Base-by-base conservation (phyloP, 2,113 vertebrate genomes). In the Aplodontia rufa region DNA sequence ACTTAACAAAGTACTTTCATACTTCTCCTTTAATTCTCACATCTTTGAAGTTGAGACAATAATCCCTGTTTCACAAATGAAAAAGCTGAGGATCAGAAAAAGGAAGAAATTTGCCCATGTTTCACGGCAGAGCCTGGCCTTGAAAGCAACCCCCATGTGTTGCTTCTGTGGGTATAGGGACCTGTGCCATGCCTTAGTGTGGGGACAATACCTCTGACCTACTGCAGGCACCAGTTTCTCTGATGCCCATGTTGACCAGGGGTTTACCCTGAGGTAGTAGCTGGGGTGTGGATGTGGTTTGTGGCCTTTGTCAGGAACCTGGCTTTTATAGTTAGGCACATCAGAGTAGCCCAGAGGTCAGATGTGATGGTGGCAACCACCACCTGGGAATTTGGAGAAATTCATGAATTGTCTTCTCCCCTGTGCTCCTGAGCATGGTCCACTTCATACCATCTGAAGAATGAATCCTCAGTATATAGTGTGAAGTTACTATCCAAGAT, bases 121-220 rank as follows among this genome's bases (percentile, higher is more conserved):
- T 26, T 11, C 3, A 19, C 2, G 32, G 30, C 42, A 53, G 35
- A 47, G 28, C 19, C 76, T 3, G 37, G 55, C 26, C 28, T 32
- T 24, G 80, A 45, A 9, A 51, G 42, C 8, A 20, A n/a, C 7
- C 12, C 35, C 24, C 4, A 6, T 0, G 1, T 28, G 62, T 0
- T 26, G 4, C 32, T 71, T 22, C 64, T 14, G 72, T 26, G 16
- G 37, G 17, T 14, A 5, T 12, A 8, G 80, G 30, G 37, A 37
- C 35, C 10, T 24, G 49, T 0, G 24, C 45, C 26, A 11, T 0
- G 13, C 40, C 49, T 42, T 45, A 32, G 62, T 49, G n/a, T 1
- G 3, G 45, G 35, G 58, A 8, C 0, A 1, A 1, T 3, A 17
- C 51, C 79, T 49, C 22, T 35, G 8, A 22, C 3, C 28, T 32